Base-by-base conservation (phyloP, 2,113 vertebrate genomes). In the Oreochromis aureus region DNA sequence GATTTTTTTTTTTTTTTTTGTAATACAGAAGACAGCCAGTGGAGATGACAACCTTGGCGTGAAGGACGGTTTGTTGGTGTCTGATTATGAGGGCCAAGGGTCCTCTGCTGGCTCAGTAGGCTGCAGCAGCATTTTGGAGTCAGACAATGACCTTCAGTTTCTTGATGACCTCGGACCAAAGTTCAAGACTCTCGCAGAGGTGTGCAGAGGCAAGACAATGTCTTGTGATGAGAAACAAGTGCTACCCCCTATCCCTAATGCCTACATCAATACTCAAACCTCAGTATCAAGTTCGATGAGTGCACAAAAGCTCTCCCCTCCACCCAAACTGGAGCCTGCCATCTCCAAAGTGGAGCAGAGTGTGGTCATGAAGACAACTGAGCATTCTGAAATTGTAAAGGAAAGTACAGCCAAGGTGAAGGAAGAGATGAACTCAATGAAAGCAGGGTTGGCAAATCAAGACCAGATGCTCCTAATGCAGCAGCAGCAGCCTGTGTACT, bases 121-220 rank as follows among this genome's bases (percentile, higher is more conserved):
- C 13, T 97, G 96, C 90, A 98, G 97, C 92, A 98, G 98, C 89
- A 96, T 97, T 93, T 96, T 98, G 55, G 97, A 97, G 82, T 95
- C 97, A 78, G 96, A 97, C 9, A 88, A 95, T 58, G 97, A 98
- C 4, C 96, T 98, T 58, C 95, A 95, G 1, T 98, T 96, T 90
- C 96, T 98, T 78, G 96, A 97, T 85, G 96, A 98, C 18, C 83
- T 99, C 82, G 97, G 97, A 59, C 95, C 95, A 24, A 98, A 98
- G 94, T 99, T 99, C 91, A 97, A 95, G 92, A 98, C 96, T 24
- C 94, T 99, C 7, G 98, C 98, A 19, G 97, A 98, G 83, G 96
- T 99, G 84, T 99, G 98, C 80, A 92, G 97, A 58, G 96, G 96
- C 69, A 95, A 96, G 83, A 96, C 94, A 89, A 94, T 89, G 27